Conservation (phyloP, 2,113 vertebrate species). For the Triplophysa siluroides region DNA sequence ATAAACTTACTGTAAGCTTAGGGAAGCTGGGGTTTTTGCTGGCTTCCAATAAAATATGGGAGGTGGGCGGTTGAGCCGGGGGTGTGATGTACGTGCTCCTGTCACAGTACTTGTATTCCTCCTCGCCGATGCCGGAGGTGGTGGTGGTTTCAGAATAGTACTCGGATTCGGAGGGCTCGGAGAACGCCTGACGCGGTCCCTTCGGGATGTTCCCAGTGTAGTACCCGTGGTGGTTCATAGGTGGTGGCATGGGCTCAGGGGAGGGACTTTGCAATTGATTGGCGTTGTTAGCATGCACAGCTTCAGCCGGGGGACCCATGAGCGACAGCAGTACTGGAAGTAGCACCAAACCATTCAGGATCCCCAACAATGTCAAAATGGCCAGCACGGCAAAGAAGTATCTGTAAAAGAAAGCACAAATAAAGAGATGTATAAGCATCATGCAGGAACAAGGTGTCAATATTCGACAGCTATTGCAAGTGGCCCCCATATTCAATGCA, state of each 20-base stretch:
- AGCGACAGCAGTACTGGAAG: constrained; percentile 93
- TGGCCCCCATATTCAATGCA: neutral
- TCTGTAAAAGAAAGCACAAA: constrained; percentile 66
- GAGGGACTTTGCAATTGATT: constrained; percentile 69
- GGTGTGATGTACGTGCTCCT: constrained; percentile 68
- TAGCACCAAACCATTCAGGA: constrained; percentile 92
- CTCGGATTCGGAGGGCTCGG: constrained; percentile 79
- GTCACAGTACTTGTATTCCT: constrained; percentile 72
- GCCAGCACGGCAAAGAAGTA: constrained; percentile 96
- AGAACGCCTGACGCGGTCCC: constrained; percentile 70
- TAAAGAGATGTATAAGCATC: neutral
- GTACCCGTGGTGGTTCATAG: constrained; percentile 78
- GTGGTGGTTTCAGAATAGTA: constrained; percentile 79
- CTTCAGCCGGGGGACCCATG: constrained; percentile 91
- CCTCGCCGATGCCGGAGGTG: constrained; percentile 76
- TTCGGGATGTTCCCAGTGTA: constrained; percentile 70
- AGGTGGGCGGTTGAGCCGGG: constrained; percentile 60
- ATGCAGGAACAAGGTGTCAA: neutral
- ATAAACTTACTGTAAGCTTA: constrained; percentile 75
- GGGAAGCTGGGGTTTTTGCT: constrained; percentile 84
- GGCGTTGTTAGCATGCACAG: constrained; percentile 68
- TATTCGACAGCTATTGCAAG: neutral
- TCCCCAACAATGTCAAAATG: constrained; percentile 88
- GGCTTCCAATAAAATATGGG: constrained; percentile 82
- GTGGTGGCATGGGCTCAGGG: constrained; percentile 68